Evolutionary conservation across 2,113 vertebrate genomes (phyloP), one percentile per base, ranked within the genome.

Genomic region (Noturus placidus): DNA sequence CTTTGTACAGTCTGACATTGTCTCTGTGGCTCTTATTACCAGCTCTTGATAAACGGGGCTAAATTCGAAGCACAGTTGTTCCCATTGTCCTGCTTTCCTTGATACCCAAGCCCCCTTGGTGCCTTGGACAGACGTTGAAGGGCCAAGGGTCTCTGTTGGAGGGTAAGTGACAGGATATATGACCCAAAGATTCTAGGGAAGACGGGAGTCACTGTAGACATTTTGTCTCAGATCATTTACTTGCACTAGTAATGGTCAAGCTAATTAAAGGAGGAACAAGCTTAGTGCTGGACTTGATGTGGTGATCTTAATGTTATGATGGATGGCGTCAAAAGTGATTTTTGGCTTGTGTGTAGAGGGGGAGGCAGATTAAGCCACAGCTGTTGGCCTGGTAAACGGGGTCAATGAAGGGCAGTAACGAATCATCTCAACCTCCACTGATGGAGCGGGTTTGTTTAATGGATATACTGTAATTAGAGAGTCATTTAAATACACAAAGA

Each of bases 11-110:
- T 46, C 90, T 87, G 69, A 91, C 93, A 95, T 95, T 95, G 95
- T 95, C 90, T 88, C 61, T 1, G 86, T 50, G 84, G 93, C 94
- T 96, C 95, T 92, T 92, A 91, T 96, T 95, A 94, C 95, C 91
- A 92, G 92, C 93, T 93, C 93, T 92, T 89, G 93, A 95, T 96
- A 95, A 96, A 95, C 94, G 92, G 87, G 92, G 92, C 95, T 95
- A 96, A 95, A 95, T 96, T 94, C 92, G 95, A 95, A 93, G 92
- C 89, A 92, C 95, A 96, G 95, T 96, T 96, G 95, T 94, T 95
- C 92, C 94, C 92, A 95, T 96, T 95, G 95, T 95, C 93, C 94
- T 88, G 86, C 92, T 91, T 92, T 95, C 92, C 91, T 81, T 95
- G 94, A 95, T 95, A 95, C 93, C 93, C 90, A 92, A 93, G 88